These are phyloP conservation scores for Epinephelus moara DNA, from an alignment of 2,113 vertebrate species.

Conservation along the genomic window DNA sequence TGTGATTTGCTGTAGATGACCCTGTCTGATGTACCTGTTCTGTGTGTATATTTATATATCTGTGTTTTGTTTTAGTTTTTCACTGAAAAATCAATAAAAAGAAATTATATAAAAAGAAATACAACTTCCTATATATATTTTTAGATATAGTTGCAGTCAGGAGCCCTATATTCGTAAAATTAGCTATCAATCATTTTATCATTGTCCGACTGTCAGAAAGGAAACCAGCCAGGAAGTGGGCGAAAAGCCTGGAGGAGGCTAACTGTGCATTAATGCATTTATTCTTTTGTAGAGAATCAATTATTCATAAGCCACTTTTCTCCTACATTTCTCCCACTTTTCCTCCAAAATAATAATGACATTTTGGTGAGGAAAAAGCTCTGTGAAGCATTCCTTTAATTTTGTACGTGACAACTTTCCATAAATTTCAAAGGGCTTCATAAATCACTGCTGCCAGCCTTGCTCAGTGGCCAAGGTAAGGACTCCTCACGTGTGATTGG, in stretches of 20 bases:
- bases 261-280: slow-evolving; percentile 65
- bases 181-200: slow-evolving; percentile 46
- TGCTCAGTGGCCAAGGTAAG: slow-evolving; percentile 57
- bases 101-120: too few species aligned
- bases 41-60: too few species aligned
- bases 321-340: slow-evolving; percentile 64
- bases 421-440: slow-evolving; percentile 73
- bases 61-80: too few species aligned
- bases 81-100: too few species aligned
- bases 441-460: slow-evolving; percentile 74
- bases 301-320: slow-evolving; percentile 72
- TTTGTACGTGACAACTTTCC: slow-evolving; percentile 76
- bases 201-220: slow-evolving; percentile 40
- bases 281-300: slow-evolving; percentile 70
- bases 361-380: slow-evolving; percentile 64
- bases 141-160: slow-evolving; percentile 22
- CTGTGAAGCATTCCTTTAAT: slow-evolving; percentile 79
- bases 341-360: slow-evolving; percentile 70
- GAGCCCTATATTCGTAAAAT: slow-evolving; percentile 31
- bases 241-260: slow-evolving; percentile 39
- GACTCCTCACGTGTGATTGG: slow-evolving; percentile 63
- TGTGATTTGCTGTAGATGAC: too few species aligned
- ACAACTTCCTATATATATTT: slow-evolving; percentile 4
- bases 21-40: too few species aligned
- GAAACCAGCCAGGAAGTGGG: slow-evolving; percentile 42